A percentile compares a stretch with the other conserved stretches of the same genome.
Evolutionary conservation across 37 sponge, comb jelly and placozoan species (phyloP).

Genomic region (Hexactinellida sp.): DNA sequence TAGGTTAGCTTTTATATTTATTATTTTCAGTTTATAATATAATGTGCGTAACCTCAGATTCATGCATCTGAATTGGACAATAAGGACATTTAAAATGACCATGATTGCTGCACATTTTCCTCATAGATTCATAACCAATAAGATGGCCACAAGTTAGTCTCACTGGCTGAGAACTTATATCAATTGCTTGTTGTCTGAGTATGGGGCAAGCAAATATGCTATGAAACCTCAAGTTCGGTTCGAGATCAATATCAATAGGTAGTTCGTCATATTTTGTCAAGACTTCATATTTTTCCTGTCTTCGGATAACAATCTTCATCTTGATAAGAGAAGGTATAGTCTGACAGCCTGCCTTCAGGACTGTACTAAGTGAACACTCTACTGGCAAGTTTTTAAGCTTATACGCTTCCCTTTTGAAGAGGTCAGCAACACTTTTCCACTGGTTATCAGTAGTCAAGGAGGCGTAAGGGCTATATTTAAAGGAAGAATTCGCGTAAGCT

Average conservation of each 20-base stretch:
- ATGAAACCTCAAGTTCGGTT: slow-evolving; percentile 60
- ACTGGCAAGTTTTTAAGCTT: background rate
- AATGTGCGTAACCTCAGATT: slow-evolving; percentile 51
- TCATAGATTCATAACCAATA: slow-evolving; percentile 83
- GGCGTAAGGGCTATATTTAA: background rate
- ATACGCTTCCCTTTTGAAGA: background rate
- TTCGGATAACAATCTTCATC: background rate
- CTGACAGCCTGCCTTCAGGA: background rate
- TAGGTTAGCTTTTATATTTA: too few relatives aligned
- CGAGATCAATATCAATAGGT: slow-evolving; percentile 48
- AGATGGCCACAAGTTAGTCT: slow-evolving; percentile 84
- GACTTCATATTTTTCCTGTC: slow-evolving; percentile 2
- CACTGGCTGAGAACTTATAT: slow-evolving; percentile 56
- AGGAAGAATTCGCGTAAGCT: background rate
- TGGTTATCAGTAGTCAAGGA: background rate
- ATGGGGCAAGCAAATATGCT: slow-evolving; percentile 92
- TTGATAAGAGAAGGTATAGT: background rate
- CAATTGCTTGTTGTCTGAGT: slow-evolving; percentile 60
- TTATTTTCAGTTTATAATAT: slow-evolving; percentile 41
- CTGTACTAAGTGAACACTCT: background rate
- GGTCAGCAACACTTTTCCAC: background rate
- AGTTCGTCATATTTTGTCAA: background rate
- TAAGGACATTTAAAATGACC: slow-evolving; percentile 86
- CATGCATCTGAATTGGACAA: slow-evolving; percentile 75
- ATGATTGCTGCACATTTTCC: slow-evolving; percentile 36